phyloP scores from a whole-genome alignment of 30 jellyfish, hydroid and myxozoan genomes.

The Aurelia sp. region DNA sequence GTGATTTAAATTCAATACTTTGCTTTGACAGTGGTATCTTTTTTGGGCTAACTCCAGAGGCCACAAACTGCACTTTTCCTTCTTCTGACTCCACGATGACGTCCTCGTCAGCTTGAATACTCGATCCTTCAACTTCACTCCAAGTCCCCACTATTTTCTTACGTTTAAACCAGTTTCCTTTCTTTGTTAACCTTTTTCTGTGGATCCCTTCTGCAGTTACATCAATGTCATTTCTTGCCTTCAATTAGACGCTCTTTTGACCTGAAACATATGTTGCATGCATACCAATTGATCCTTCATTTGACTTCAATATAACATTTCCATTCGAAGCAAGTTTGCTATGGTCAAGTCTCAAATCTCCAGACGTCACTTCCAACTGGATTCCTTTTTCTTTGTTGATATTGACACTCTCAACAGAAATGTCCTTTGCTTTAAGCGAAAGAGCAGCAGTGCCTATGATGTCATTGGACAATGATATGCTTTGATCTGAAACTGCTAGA shows the following conservation, averaged over 20 bases:
- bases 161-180: not conserved
- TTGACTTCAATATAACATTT: not conserved
- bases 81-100: not conserved
- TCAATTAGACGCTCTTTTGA: not conserved
- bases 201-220: not conserved
- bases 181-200: not conserved
- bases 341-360: conserved; percentile 3
- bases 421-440: not conserved
- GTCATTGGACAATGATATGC: not conserved
- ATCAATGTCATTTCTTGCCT: not conserved
- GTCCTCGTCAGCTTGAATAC: not conserved
- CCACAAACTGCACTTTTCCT: not conserved
- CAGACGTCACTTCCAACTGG: not conserved
- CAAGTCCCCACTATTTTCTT: conserved; percentile 1
- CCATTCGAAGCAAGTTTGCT: not conserved
- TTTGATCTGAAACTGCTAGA: conserved; percentile 4
- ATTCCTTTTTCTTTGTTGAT: not conserved
- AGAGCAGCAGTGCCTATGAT: not conserved
- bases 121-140: conserved; percentile 5
- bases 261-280: not conserved
- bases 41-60: not conserved
- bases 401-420: not conserved
- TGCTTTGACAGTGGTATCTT: not conserved
- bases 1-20: not conserved
- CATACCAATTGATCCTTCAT: not conserved